phyloP scores from a whole-genome alignment of 2,797 vertebrate genomes.

The Anas bernieri region DNA sequence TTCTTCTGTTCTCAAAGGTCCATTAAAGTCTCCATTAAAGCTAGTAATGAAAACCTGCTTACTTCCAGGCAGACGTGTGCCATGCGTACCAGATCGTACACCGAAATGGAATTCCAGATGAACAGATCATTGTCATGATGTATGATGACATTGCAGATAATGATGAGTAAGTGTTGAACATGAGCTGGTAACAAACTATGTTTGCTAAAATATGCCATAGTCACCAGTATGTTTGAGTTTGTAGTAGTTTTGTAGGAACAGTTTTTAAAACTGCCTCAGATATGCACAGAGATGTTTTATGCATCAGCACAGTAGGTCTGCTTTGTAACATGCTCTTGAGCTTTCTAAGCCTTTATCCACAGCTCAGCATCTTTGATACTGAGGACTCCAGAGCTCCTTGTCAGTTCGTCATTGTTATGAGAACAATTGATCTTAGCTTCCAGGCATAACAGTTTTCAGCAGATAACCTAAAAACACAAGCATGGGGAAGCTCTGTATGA shows the following conservation, averaged over 20 bases:
- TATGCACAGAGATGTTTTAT: fast-evolving
- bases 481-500: background rate
- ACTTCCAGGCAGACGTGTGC: conserved; percentile 90
- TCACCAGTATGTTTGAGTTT: background rate
- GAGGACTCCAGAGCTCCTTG: background rate
- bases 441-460: background rate
- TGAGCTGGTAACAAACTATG: background rate
- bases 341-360: background rate
- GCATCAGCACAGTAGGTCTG: background rate
- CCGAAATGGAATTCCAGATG: conserved; percentile 93
- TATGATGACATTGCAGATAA: conserved; percentile 92
- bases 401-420: background rate
- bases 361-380: background rate
- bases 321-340: background rate
- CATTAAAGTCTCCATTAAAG: background rate
- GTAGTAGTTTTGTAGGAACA: background rate
- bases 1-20: background rate
- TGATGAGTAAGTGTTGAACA: conserved; percentile 83
- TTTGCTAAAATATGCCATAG: background rate
- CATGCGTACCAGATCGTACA: conserved; percentile 97
- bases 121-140: conserved; percentile 98
- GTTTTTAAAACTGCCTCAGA: background rate
- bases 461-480: background rate
- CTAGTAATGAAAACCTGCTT: background rate
- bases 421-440: background rate